Evolutionary conservation across 2,888 invertebrate species (phyloP).

Genomic region (Drosophila barbarae): DNA sequence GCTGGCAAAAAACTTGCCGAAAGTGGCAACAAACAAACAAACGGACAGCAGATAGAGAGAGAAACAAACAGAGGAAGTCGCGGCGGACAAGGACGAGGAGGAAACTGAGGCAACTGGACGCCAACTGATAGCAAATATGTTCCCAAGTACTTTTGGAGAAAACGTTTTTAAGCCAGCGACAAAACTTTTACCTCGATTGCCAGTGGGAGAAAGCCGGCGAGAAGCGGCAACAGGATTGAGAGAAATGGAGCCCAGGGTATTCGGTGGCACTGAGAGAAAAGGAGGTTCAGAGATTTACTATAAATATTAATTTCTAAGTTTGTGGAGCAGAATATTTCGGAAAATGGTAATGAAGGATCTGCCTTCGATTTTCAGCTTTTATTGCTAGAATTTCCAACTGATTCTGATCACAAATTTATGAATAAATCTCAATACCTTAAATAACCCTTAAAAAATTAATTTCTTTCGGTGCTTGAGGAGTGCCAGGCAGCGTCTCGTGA

Average conservation of each 20-base stretch:
- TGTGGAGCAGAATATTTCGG: too few relatives aligned
- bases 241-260: slow-evolving; percentile 4
- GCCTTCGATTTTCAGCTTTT: too few relatives aligned
- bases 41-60: slow-evolving; percentile 31
- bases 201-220: slow-evolving; percentile 14
- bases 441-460: neutral
- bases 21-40: slow-evolving; percentile 56
- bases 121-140: slow-evolving; percentile 75
- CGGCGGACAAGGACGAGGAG: neutral
- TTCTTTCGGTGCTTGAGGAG: neutral
- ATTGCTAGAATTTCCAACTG: neutral
- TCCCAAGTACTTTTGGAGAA: slow-evolving; percentile 67
- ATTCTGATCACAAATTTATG: too few relatives aligned
- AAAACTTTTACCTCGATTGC: slow-evolving; percentile 62
- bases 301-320: too few relatives aligned
- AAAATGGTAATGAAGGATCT: too few relatives aligned
- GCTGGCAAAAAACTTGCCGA: slow-evolving; percentile 51
- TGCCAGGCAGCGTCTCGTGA: slow-evolving; percentile 23
- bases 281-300: too few relatives aligned
- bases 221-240: slow-evolving; percentile 9
- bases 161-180: slow-evolving; percentile 71
- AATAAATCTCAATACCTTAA: neutral
- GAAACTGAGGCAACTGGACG: slow-evolving; percentile 64
- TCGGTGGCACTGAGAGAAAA: slow-evolving; percentile 17
- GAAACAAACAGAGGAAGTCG: slow-evolving; percentile 26